These are phyloP conservation scores for Tetrax tetrax DNA, from an alignment of 2,113 vertebrate genomes.

Conservation along the genomic window DNA sequence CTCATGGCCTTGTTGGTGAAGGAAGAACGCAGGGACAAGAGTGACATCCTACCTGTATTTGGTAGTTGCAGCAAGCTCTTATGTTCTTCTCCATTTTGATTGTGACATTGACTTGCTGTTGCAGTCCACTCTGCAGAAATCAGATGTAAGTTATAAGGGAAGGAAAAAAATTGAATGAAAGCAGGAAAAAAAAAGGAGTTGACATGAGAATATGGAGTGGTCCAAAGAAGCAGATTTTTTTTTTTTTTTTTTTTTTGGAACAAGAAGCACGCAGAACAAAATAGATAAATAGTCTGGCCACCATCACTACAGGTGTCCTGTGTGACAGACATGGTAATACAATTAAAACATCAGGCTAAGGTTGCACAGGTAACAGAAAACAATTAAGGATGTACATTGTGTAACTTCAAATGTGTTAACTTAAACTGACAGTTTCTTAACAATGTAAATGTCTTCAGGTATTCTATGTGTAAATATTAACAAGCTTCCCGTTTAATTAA, in stretches of 20 bases:
- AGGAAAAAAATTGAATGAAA: neutral
- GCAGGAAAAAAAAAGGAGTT: neutral
- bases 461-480: neutral
- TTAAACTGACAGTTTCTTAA: neutral
- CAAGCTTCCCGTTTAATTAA: neutral
- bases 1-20: neutral
- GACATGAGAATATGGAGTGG: neutral
- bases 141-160: neutral
- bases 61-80: conserved; percentile 68
- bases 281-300: neutral
- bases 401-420: neutral
- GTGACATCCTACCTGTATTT: conserved; percentile 61
- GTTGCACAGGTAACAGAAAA: neutral
- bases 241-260: neutral
- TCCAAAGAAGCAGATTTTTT: neutral
- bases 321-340: neutral
- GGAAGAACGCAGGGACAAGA: neutral
- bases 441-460: neutral
- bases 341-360: neutral
- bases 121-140: conserved; percentile 27
- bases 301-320: neutral
- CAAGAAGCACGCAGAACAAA: neutral
- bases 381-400: neutral
- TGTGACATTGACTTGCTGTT: conserved; percentile 53
- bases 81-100: conserved; percentile 38